Percentiles rank a stretch among this genome's conserved stretches.
These are phyloP conservation scores for Tuberolachnus salignus DNA, from an alignment of 2,888 invertebrate genomes.

Conservation along the genomic window DNA sequence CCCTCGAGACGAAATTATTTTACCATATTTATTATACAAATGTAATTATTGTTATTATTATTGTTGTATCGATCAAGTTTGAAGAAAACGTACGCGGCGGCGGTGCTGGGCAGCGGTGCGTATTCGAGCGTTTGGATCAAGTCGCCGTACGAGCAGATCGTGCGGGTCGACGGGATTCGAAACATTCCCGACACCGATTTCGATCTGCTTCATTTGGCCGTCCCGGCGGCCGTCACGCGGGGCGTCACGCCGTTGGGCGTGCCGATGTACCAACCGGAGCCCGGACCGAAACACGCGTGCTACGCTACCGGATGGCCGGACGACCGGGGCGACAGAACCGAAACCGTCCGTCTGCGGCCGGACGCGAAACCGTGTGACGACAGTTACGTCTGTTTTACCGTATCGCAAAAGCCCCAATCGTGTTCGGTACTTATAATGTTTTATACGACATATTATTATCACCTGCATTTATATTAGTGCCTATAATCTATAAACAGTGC, in stretches of 20 bases:
- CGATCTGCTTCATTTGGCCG: conserved; percentile 70
- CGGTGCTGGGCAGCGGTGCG: conserved; percentile 50
- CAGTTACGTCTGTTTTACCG: conserved; percentile 26
- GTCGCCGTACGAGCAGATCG: conserved; percentile 75
- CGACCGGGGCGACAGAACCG: not conserved
- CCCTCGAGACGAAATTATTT: too few relatives aligned
- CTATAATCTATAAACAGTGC: too few relatives aligned
- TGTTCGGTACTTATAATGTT: conserved; percentile 14
- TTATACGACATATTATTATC: too few relatives aligned
- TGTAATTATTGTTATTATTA: too few relatives aligned
- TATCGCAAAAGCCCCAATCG: conserved; percentile 27
- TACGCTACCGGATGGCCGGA: conserved; percentile 14
- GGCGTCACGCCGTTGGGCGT: conserved; percentile 68
- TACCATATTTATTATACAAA: too few relatives aligned
- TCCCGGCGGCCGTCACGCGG: conserved; percentile 68
- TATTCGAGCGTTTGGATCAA: conserved; percentile 62
- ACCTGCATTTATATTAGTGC: too few relatives aligned
- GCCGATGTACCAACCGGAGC: conserved; percentile 13
- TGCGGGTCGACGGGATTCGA: conserved; percentile 68
- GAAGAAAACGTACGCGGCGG: conserved; percentile 63
- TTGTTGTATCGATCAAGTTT: too few relatives aligned
- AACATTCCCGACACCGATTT: conserved; percentile 69
- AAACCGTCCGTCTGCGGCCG: not conserved
- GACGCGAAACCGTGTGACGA: not conserved
- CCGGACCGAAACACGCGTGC: not conserved